Conservation (phyloP, 2,888 invertebrate genomes). For the Xylophagus ater region DNA sequence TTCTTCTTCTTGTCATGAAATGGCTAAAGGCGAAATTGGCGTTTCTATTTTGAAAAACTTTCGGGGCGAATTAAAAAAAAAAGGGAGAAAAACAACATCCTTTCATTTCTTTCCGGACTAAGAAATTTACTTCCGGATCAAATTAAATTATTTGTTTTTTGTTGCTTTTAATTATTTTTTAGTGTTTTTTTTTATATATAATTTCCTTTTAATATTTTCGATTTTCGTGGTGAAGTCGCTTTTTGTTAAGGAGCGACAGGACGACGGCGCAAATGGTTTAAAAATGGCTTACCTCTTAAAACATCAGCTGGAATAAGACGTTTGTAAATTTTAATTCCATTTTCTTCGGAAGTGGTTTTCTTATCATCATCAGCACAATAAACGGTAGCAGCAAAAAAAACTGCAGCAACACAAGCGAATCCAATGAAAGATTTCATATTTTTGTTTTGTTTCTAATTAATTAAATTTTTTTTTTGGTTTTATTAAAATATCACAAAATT, state of each 20-base stretch:
- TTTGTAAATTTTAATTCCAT: slow-evolving; percentile 60
- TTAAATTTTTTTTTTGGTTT: slow-evolving; percentile 4
- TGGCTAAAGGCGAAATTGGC: too few relatives aligned
- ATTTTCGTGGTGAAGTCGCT: too few relatives aligned
- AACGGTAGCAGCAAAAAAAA: slow-evolving; percentile 44
- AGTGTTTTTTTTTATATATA: not conserved
- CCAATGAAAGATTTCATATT: slow-evolving; percentile 22
- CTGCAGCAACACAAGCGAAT: slow-evolving; percentile 25
- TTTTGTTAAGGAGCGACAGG: too few relatives aligned
- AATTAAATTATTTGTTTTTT: not conserved
- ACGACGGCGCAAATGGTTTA: too few relatives aligned
- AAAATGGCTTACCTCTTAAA: slow-evolving; percentile 71
- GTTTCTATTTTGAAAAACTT: too few relatives aligned
- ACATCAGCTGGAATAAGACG: slow-evolving; percentile 82
- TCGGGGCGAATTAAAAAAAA: too few relatives aligned
- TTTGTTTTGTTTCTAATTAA: slow-evolving; percentile 6
- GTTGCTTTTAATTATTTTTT: too few relatives aligned
- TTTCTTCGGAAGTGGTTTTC: slow-evolving; percentile 32
- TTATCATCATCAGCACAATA: slow-evolving; percentile 36
- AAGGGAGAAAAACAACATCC: too few relatives aligned
- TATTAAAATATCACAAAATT: slow-evolving; percentile 14
- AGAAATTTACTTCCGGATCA: too few relatives aligned
- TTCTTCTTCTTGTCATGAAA: too few relatives aligned
- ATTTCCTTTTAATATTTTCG: too few relatives aligned
- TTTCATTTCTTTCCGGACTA: too few relatives aligned